These are phyloP conservation scores for Ciona savignyi DNA, from an alignment of 23 tunicate species.

Conservation along the genomic window DNA sequence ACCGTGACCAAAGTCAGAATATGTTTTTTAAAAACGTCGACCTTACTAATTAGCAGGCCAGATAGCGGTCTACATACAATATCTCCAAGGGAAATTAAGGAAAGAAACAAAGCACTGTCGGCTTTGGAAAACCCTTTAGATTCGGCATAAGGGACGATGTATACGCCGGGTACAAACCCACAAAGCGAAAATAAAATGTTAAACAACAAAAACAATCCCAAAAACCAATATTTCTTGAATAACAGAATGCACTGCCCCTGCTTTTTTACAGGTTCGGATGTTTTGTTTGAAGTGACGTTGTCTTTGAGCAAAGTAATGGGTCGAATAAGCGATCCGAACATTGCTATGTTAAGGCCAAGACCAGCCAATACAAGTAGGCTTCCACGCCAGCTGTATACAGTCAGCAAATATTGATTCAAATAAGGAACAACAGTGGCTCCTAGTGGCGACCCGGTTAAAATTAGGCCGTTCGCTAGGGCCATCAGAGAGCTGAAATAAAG, in stretches of 20 bases:
- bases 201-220: constrained; percentile 1
- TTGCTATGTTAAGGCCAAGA: constrained; percentile 25
- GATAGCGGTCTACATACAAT: constrained; percentile 24
- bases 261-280: background rate
- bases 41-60: constrained; percentile 10
- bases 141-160: constrained; percentile 33
- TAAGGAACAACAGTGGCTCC: constrained; percentile 21
- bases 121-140: constrained; percentile 5
- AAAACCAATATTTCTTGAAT: constrained; percentile 35
- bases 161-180: constrained; percentile 22
- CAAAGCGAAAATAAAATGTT: constrained; percentile 10
- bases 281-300: background rate
- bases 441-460: constrained; percentile 24
- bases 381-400: constrained; percentile 41
- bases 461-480: constrained; percentile 40
- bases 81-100: constrained; percentile 43
- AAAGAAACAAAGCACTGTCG: constrained; percentile 32
- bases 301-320: constrained; percentile 18
- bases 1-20: constrained; percentile 2
- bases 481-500: constrained; percentile 24
- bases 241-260: too few species aligned
- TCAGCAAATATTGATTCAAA: constrained; percentile 18
- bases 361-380: constrained; percentile 35
- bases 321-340: constrained; percentile 35
- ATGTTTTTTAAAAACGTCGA: constrained; percentile 7